Percentiles rank a stretch among this genome's conserved stretches.
Conservation (phyloP, 2,888 invertebrate genomes). For the Pomacea canaliculata region DNA sequence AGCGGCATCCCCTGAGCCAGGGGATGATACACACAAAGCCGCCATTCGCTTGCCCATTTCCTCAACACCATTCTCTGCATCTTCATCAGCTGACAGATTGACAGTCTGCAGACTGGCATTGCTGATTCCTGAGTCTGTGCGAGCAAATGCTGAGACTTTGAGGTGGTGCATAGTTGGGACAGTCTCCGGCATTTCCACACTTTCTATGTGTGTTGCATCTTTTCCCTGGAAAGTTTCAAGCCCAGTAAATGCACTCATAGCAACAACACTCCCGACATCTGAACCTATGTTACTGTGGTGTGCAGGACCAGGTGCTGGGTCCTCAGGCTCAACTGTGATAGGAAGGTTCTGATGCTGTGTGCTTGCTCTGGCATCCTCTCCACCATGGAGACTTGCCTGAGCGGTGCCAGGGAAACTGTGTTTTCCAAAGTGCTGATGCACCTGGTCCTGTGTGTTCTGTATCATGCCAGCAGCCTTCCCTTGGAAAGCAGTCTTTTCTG, state of each 20-base stretch:
- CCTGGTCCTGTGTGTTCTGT: too few relatives aligned
- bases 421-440: too few relatives aligned
- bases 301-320: background rate
- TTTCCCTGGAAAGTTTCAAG: slow-evolving; percentile 35
- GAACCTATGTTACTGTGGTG: slow-evolving; percentile 16
- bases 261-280: slow-evolving; percentile 36
- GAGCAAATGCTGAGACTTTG: slow-evolving; percentile 18
- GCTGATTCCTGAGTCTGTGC: slow-evolving; percentile 40
- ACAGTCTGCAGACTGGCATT: slow-evolving; percentile 40
- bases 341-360: too few relatives aligned
- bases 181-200: background rate
- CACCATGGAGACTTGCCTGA: too few relatives aligned
- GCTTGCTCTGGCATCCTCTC: too few relatives aligned
- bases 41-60: slow-evolving; percentile 1
- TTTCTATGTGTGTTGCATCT: background rate
- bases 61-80: slow-evolving; percentile 17
- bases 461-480: too few relatives aligned
- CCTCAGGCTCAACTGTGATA: too few relatives aligned
- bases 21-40: background rate
- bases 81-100: slow-evolving; percentile 33
- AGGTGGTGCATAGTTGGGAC: slow-evolving; percentile 8
- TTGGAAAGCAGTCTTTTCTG: too few relatives aligned
- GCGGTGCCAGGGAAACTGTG: too few relatives aligned
- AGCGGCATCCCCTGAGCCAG: background rate
- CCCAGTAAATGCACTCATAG: slow-evolving; percentile 39